Conservation (phyloP, 2,113 vertebrate species). For the Mandrillus leucophaeus region DNA sequence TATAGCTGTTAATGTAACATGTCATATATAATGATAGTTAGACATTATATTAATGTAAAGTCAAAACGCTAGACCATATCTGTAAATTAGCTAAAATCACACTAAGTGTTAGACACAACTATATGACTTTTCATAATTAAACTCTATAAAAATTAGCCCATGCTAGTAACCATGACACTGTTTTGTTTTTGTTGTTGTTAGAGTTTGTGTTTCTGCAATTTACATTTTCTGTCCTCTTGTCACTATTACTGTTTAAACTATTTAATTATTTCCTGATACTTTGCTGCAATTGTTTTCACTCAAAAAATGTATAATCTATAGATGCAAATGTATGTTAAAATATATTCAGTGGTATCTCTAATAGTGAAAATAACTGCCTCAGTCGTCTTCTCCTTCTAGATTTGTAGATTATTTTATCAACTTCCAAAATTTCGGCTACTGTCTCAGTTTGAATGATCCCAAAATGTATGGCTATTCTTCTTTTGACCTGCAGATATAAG, state of each 20-base stretch:
- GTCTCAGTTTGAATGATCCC: neutral
- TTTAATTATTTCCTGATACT: neutral
- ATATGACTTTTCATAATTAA: neutral
- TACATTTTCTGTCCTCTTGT: neutral
- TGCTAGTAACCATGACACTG: neutral
- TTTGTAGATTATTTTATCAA: neutral
- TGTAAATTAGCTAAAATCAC: neutral
- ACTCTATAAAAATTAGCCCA: neutral
- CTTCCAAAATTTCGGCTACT: neutral
- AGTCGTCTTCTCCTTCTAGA: neutral
- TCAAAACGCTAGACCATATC: neutral
- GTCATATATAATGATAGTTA: slow-evolving; percentile 14
- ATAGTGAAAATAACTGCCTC: neutral
- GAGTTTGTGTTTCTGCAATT: neutral
- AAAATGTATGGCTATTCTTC: neutral
- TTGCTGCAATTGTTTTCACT: slow-evolving; percentile 3
- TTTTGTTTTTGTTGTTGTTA: neutral
- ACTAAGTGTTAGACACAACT: neutral
- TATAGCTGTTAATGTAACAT: neutral
- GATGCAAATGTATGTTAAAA: neutral
- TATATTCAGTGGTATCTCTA: neutral
- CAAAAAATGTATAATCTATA: neutral
- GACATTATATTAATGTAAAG: neutral
- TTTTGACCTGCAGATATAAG: neutral
- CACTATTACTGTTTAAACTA: no score